Conservation (phyloP, 2,797 vertebrate species). For the Perodicticus potto region DNA sequence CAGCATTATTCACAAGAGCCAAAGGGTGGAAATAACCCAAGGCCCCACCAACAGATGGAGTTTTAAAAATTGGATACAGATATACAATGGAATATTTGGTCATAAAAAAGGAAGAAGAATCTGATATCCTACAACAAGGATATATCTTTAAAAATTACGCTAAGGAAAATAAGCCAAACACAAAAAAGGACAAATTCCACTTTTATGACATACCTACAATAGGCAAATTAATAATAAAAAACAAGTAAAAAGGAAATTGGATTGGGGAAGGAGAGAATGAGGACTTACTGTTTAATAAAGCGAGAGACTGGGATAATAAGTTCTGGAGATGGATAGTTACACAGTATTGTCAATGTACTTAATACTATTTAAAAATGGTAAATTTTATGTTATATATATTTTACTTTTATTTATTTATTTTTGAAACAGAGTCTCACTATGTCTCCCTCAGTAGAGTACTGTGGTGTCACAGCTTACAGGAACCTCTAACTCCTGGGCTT, state of each 20-base stretch:
- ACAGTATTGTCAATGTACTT: neutral
- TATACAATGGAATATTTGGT: neutral
- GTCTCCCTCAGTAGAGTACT: too few species aligned
- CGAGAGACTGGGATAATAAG: neutral
- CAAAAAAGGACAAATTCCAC: conserved; percentile 40
- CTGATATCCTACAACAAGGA: neutral
- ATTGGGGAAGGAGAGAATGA: neutral
- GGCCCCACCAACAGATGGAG: neutral
- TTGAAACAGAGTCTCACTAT: too few species aligned
- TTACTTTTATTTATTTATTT: too few species aligned
- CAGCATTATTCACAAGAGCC: neutral
- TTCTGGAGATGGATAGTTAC: neutral
- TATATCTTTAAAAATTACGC: neutral
- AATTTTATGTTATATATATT: neutral
- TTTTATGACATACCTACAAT: neutral
- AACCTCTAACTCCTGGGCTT: too few species aligned
- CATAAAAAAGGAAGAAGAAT: conserved; percentile 41
- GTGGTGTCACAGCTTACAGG: too few species aligned
- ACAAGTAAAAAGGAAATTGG: neutral
- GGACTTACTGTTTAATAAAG: neutral
- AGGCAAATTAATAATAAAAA: neutral
- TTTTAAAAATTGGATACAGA: neutral
- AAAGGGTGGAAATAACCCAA: neutral
- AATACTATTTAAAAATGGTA: neutral
- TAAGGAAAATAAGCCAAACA: conserved; percentile 5